Percentiles rank a stretch among this genome's conserved stretches.
These are phyloP conservation scores for Mola mola DNA, from an alignment of 2,113 vertebrate species.

Conservation along the genomic window DNA sequence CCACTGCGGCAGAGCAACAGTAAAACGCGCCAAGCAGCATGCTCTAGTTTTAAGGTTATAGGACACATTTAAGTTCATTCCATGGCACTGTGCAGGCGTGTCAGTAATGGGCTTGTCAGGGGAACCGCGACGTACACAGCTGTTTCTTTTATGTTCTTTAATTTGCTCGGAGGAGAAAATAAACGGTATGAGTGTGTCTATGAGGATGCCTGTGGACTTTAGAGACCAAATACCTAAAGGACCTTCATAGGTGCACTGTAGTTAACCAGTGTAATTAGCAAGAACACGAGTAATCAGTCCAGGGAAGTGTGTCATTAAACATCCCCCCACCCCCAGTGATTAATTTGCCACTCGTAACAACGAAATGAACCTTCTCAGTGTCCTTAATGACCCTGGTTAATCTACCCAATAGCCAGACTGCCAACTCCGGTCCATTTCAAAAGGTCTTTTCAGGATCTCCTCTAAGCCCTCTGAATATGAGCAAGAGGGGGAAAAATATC, in stretches of 20 bases:
- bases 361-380: conserved; percentile 83
- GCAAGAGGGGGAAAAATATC: conserved; percentile 60
- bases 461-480: conserved; percentile 78
- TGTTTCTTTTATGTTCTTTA: conserved; percentile 80
- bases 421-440: conserved; percentile 79
- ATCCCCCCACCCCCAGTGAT: conserved; percentile 88
- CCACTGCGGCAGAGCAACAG: conserved; percentile 44
- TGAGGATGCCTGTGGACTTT: conserved; percentile 69
- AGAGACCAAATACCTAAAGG: conserved; percentile 74
- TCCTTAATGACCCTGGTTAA: conserved; percentile 87
- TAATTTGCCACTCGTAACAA: conserved; percentile 88
- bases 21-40: conserved; percentile 19
- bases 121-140: conserved; percentile 64
- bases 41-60: conserved; percentile 72
- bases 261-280: conserved; percentile 89
- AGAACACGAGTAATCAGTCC: conserved; percentile 87
- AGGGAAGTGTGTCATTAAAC: conserved; percentile 88
- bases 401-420: conserved; percentile 78
- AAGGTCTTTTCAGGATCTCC: conserved; percentile 83
- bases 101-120: conserved; percentile 66
- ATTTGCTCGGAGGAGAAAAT: conserved; percentile 76
- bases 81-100: conserved; percentile 48
- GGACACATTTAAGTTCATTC: conserved; percentile 69
- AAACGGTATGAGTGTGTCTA: conserved; percentile 65
- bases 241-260: conserved; percentile 80